phyloP scores from a whole-genome alignment of 2,113 vertebrate genomes.

The Motacilla alba region DNA sequence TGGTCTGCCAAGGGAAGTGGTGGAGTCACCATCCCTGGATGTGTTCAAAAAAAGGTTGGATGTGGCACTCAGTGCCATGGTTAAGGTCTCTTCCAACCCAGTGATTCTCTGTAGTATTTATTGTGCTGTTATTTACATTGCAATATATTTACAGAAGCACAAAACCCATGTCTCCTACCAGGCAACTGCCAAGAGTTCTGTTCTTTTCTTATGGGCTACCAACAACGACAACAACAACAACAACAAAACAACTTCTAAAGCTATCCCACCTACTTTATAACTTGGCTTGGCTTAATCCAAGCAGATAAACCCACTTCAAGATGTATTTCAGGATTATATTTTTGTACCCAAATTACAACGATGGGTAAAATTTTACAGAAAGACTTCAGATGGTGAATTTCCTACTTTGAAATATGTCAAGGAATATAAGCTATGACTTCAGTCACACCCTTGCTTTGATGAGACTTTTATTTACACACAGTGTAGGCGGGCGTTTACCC shows the following conservation, averaged over 20 bases:
- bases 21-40: background rate
- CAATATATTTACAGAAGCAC: background rate
- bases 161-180: fast-evolving
- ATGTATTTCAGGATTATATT: background rate
- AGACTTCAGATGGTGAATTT: background rate
- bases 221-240: background rate
- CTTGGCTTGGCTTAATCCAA: background rate
- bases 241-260: background rate
- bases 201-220: background rate
- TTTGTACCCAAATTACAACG: fast-evolving
- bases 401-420: background rate
- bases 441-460: background rate
- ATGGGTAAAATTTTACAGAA: background rate
- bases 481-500: background rate
- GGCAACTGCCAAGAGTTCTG: background rate
- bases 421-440: background rate
- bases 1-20: background rate
- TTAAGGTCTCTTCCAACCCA: background rate
- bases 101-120: background rate
- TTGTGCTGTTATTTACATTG: background rate
- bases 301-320: background rate
- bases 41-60: background rate
- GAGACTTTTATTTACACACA: background rate
- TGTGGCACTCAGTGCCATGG: background rate
- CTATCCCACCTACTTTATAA: background rate